Base-by-base conservation (phyloP, 1,140 invertebrate species). In the Drosophila parvula region DNA sequence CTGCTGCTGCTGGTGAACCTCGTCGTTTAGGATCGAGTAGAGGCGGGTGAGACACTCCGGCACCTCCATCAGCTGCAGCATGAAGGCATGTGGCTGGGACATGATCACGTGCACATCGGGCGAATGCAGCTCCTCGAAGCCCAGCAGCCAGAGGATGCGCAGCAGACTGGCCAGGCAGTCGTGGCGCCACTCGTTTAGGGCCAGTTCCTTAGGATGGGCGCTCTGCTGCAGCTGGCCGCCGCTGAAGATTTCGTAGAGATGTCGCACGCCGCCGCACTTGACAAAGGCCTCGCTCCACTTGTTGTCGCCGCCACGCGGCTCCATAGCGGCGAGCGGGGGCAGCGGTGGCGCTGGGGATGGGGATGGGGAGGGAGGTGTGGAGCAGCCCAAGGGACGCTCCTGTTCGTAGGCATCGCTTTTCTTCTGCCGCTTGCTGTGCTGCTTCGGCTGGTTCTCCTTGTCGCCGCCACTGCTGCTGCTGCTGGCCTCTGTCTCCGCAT, bases 201-300 rank as follows among this genome's bases (percentile, higher is more conserved):
- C 83, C 61, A 96, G 94, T 50, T 94, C 94, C 45, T 88, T 79
- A 16, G 84, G 71, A 67, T 95, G 94, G 16, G 94, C 93, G 59
- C 94, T 93, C 32, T 92, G 86, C 92, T 96, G 95, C 69, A 96
- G 78, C 9, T 95, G 93, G 50, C 95, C 97, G 22, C 96, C 97
- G 94, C 97, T 96, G 91, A 99, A 98, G 64, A 98, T 98, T 91
- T 97, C 96, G 92, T 98, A 98, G 1, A 98, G 93, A 92, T 98
- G 95, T 47, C 96, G 94, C 30, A 99, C 90, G 3, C 98, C 98
- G 32, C 97, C 97, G 79, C 96, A 95, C 76, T 96, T 95, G 18
- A 98, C 96, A 91, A 98, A 98, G 61, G 95, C 91, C 38, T 95
- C 94, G 51, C 95, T 95, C 96, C 96, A 97, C 56, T 91, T 91